Percentiles rank a stretch among this genome's conserved stretches.
Conservation (phyloP, 2,113 vertebrate species). For the Daubentonia madagascariensis region DNA sequence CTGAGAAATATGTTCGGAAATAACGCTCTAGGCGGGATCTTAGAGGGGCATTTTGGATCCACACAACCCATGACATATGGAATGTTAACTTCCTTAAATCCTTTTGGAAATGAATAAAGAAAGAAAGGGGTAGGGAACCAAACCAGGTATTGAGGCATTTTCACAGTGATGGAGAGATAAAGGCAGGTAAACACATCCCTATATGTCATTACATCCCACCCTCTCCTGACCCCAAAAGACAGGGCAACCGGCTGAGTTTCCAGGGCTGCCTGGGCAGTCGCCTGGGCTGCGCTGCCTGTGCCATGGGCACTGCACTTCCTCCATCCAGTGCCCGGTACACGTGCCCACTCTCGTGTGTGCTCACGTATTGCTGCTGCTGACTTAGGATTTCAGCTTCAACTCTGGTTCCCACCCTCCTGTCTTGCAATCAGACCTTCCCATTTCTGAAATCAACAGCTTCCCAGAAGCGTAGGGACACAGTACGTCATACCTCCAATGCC, state of each 20-base stretch:
- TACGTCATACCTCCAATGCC: not conserved
- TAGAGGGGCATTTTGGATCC: not conserved
- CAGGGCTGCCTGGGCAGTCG: not conserved
- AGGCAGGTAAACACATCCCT: not conserved
- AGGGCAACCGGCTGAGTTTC: not conserved
- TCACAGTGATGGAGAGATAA: not conserved
- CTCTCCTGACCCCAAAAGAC: rapidly evolving
- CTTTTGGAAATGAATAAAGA: not conserved
- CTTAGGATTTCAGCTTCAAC: not conserved
- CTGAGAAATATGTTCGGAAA: conserved; percentile 26
- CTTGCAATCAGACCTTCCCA: not conserved
- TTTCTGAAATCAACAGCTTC: conserved; percentile 48
- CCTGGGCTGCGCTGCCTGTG: no score
- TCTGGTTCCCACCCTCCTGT: not conserved
- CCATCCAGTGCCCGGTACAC: not conserved
- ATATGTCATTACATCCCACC: not conserved
- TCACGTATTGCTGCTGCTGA: not conserved
- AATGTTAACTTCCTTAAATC: not conserved
- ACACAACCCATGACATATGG: not conserved
- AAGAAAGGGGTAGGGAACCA: not conserved
- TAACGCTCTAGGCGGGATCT: not conserved
- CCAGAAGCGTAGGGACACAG: not conserved
- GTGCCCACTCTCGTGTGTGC: rapidly evolving
- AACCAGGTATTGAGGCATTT: not conserved
- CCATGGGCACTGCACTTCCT: not conserved